phyloP scores from a whole-genome alignment of 2,113 vertebrate genomes.

The Lipotes vexillifer region DNA sequence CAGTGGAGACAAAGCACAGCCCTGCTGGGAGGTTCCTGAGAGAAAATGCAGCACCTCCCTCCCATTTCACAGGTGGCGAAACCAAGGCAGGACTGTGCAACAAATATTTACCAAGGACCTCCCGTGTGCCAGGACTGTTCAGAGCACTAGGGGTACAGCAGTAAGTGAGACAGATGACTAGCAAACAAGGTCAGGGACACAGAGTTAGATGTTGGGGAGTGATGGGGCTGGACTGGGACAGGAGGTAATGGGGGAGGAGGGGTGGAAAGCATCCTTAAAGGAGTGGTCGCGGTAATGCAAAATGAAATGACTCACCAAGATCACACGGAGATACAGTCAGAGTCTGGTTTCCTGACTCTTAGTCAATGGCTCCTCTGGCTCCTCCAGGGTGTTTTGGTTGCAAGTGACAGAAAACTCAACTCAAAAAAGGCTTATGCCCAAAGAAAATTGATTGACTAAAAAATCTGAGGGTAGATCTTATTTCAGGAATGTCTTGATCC shows the following conservation, averaged over 20 bases:
- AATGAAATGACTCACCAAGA: not conserved
- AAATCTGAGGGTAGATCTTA: not conserved
- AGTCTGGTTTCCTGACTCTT: not conserved
- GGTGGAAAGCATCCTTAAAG: not conserved
- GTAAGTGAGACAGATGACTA: not conserved
- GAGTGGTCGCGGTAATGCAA: not conserved
- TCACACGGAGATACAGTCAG: not conserved
- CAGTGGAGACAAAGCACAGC: not conserved
- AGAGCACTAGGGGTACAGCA: rapidly evolving
- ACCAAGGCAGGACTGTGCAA: not conserved
- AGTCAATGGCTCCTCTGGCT: not conserved
- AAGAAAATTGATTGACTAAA: not conserved
- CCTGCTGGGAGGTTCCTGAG: not conserved
- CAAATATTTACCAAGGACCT: not conserved
- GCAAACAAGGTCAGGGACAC: not conserved
- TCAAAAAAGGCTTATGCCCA: not conserved
- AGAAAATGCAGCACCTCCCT: not conserved
- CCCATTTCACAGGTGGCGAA: not conserved
- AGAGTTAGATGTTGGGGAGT: not conserved
- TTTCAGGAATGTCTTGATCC: not conserved
- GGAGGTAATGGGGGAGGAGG: not conserved
- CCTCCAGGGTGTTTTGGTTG: not conserved
- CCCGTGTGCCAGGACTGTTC: rapidly evolving
- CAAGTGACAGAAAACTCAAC: not conserved
- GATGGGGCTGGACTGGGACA: not conserved